Evolutionary conservation across 1,140 invertebrate species (phyloP), one percentile per base, ranked within the genome.

Genomic region (Argopecten irradians): DNA sequence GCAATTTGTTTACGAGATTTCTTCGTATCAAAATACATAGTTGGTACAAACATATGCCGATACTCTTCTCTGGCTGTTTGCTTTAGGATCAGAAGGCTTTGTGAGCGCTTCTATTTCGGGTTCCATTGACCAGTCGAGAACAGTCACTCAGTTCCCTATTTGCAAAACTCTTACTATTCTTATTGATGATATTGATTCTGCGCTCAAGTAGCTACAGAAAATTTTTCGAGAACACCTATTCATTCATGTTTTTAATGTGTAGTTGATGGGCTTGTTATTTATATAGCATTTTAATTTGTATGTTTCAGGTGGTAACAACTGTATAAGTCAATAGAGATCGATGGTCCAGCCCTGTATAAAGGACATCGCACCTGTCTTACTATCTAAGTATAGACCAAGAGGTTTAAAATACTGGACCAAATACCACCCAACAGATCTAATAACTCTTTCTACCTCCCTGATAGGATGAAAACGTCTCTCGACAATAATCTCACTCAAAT

Each of bases 271-370:
- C 22, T 14, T 16, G 43, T 16, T 46, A 46, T 71, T 71, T 71
- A 71, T 71, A 71, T 28, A 71, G 55, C 55, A 71, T 71, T 71
- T 71, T 28, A 71, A 71, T 71, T 71, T 71, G 55, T 28, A n/a
- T 71, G 55, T 71, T 71, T 71, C 55, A 71, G 55, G 28, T 16
- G 55, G n/a, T 71, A 71, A 71, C 55, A 71, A n/a, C 55, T n/a
- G 22, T 28, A 71, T n/a, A 71, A 28, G 55, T 71, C 55, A n/a
- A 71, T 11, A 71, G 8, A 71, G 43, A 46, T 46, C 55, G 55
- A 71, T 28, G 55, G 16, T n/a, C 55, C 43, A 28, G 55, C 14
- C 43, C 22, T 55, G 14, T n/a, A 71, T 71, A 28, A 5, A 28
- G 55, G 16, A 16, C n/a, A 28, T 8, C 5, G 16, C 55, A 71